phyloP scores from a whole-genome alignment of 1,140 invertebrate species.

The Drosophila pachea region DNA sequence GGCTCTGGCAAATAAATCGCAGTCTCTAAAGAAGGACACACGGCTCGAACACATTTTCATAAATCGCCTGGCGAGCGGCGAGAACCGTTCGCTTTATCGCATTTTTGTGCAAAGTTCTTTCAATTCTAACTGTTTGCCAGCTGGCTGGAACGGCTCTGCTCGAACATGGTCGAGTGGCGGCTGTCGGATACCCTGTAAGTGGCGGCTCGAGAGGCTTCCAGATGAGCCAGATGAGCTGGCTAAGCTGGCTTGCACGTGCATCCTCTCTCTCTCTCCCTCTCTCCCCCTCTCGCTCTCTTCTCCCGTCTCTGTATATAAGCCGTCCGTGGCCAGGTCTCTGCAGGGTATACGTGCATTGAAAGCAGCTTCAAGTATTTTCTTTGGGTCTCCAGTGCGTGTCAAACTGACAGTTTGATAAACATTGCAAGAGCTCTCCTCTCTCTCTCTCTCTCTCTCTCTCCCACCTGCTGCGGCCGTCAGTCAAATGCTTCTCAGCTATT shows the following conservation, averaged over 20 bases:
- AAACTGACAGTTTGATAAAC: constrained; percentile 68
- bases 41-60: constrained; percentile 68
- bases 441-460: neutral
- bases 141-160: neutral
- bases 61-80: constrained; percentile 40
- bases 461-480: constrained; percentile 31
- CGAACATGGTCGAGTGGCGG: too few species aligned
- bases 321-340: too few species aligned
- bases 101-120: constrained; percentile 68
- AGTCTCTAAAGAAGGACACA: constrained; percentile 59
- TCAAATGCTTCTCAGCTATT: constrained; percentile 49
- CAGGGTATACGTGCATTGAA: neutral
- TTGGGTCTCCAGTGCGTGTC: constrained; percentile 12
- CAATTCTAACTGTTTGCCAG: constrained; percentile 56
- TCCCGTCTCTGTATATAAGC: neutral
- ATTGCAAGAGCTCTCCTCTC: constrained; percentile 31
- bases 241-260: too few species aligned
- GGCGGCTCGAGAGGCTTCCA: too few species aligned
- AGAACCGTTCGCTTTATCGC: constrained; percentile 57
- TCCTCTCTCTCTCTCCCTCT: neutral
- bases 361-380: constrained; percentile 8
- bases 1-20: constrained; percentile 64
- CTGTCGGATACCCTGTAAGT: neutral
- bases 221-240: too few species aligned
- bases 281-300: neutral